Evolutionary conservation across 2,797 vertebrate species (phyloP).

Genomic region (Euphonia xanthogaster): DNA sequence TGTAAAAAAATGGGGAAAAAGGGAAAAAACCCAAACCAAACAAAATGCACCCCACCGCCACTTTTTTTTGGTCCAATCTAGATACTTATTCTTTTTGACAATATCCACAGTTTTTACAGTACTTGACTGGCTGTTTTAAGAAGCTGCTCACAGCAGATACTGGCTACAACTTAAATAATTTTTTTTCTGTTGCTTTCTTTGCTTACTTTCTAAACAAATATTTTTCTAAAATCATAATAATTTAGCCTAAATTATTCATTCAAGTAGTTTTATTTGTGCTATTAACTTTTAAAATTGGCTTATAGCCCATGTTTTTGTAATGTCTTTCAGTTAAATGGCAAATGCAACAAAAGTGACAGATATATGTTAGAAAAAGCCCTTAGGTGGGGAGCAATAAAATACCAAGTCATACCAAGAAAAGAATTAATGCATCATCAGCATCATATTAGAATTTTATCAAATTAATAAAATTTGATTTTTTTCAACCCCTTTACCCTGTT

Average conservation of each 20-base stretch:
- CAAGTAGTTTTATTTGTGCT: not conserved
- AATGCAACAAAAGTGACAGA: not conserved
- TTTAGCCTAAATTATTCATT: not conserved
- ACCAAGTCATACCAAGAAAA: not conserved
- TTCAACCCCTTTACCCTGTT: accelerated
- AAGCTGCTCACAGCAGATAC: not conserved
- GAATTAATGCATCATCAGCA: not conserved
- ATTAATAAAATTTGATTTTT: not conserved
- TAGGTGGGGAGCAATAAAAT: not conserved
- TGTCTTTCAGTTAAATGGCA: not conserved
- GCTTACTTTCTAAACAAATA: not conserved
- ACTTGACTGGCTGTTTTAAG: not conserved
- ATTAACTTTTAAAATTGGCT: not conserved
- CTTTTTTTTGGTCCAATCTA: not conserved
- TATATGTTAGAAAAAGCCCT: not conserved
- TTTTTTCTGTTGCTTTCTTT: not conserved
- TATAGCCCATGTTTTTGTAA: not conserved
- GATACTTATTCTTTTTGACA: not conserved
- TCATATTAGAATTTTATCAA: not conserved
- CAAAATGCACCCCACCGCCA: not conserved
- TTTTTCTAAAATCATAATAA: not conserved
- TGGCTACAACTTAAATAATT: not conserved
- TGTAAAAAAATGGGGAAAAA: not conserved
- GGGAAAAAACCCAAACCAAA: not conserved
- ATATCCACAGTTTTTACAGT: not conserved